Base-by-base conservation (phyloP, 2,113 vertebrate species). In the Sylvietta virens region DNA sequence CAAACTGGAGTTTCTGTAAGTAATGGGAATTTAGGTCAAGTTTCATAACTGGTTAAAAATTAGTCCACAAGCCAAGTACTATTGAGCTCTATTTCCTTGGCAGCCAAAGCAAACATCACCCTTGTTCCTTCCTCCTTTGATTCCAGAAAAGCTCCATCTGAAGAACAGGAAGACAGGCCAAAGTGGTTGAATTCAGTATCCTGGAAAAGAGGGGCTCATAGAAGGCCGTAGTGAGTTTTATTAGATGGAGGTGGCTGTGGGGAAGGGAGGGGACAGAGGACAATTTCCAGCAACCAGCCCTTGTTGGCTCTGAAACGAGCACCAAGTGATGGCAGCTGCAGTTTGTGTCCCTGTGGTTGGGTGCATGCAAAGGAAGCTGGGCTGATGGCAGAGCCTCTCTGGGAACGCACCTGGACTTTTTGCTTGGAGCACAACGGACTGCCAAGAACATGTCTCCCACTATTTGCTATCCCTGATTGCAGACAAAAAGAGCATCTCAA, bases 101-200 rank as follows among this genome's bases (percentile, higher is more conserved):
- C n/a, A 61, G 80, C 45, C 72, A 86, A 92, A 60, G 71, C 71
- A 94, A 95, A 95, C 62, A 61, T 51, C 42, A 77, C 33, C 30
- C 37, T 82, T 69, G 40, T 65, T 93, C 53, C 45, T 87, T 81
- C 40, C 66, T 81, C 69, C 88, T 87, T 26, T 12, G 33, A 81
- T n/a, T 73, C 48, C 81, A 57, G n/a, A 77, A 81, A 87, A 87
- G 51, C 22, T 85, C 45, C 27, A 33, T 50, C 24, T 62, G 31
- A 79, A 82, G 61, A 84, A 67, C 0, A 51, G 45, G 19, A 66
- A 79, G 65, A 85, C 88, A 88, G 48, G 35, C 40, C 57, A 40
- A 42, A 85, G 44, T 13, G 15, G n/a, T 40, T 33, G 15, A 56
- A 76, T 57, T 48, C 24, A 39, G 45, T 15, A 44, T 11, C 44